A percentile compares a stretch with the other conserved stretches of the same genome.
These are phyloP conservation scores for Ernsta delagoae DNA, from an alignment of 2,888 invertebrate genomes.

Conservation along the genomic window DNA sequence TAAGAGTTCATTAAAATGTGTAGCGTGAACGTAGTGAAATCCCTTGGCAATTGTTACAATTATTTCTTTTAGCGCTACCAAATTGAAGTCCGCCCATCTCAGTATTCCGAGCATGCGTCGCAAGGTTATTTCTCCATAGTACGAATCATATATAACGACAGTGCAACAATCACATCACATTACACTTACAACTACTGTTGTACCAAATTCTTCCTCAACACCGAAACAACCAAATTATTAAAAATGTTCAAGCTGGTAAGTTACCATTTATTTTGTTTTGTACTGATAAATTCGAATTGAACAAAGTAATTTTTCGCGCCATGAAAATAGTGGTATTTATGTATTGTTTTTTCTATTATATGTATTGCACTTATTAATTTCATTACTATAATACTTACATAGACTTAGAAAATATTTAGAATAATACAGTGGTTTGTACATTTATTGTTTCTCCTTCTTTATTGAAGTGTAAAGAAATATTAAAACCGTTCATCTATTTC, in stretches of 20 bases:
- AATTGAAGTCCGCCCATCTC: conserved; percentile 24
- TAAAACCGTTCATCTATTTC: background rate
- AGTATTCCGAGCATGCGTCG: conserved; percentile 55
- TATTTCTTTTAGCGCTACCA: conserved; percentile 34
- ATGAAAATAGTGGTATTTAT: too few species aligned
- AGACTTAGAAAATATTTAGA: too few species aligned
- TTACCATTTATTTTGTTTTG: conserved; percentile 11
- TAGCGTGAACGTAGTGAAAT: conserved; percentile 2
- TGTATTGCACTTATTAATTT: too few species aligned
- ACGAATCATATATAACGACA: conserved; percentile 59
- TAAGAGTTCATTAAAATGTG: too few species aligned
- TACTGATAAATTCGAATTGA: too few species aligned
- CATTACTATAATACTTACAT: too few species aligned
- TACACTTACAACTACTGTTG: conserved; percentile 47
- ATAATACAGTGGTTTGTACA: too few species aligned
- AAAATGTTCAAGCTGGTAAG: conserved; percentile 60
- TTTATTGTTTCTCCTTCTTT: too few species aligned
- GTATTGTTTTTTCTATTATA: too few species aligned
- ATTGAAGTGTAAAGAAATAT: background rate
- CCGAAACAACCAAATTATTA: conserved; percentile 38
- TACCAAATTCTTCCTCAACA: conserved; percentile 39
- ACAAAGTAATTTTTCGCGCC: too few species aligned
- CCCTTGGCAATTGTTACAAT: conserved; percentile 19
- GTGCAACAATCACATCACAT: conserved; percentile 42
- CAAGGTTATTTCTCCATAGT: conserved; percentile 57